Base-by-base conservation (phyloP, 2,797 vertebrate genomes). In the Catharus ustulatus region DNA sequence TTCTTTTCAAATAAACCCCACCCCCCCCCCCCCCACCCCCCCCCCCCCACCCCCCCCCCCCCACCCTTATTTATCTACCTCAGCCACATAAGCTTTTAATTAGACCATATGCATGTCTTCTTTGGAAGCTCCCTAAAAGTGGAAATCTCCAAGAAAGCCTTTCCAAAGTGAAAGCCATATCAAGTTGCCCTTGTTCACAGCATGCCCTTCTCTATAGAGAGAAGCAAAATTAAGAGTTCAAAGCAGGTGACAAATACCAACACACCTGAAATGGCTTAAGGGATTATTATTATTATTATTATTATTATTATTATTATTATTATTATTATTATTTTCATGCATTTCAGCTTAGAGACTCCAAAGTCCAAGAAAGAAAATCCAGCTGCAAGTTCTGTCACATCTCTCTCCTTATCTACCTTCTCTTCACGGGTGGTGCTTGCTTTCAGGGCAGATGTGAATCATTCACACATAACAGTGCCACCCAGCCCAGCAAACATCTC, bases 61-160 rank as follows among this genome's bases (percentile, higher is more conserved):
- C n/a, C n/a, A n/a, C n/a, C n/a, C 34, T 83, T 86, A 57, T 69
- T 94, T 79, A 64, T 84, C 91, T 67, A 19, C 76, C 52, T 90
- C 63, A 73, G 81, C 55, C 87, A 74, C 71, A 72, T 84, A 85
- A 96, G 88, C 87, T 95, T 94, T 94, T 93, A 94, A 93, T 96
- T 87, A 87, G 73, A 48, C 38, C 10, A 20, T 38, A 18, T 9
- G n/a, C 23, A 24, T 20, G 59, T 30, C 66, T 87, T 77, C 64
- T 38, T 32, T 72, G 57, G 32, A 57, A 87, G 82, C 38, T 62
- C 80, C 77, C 67, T 67, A 75, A 85, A 93, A 73, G 81, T 69
- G 42, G 61, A 94, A 95, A 91, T 71, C 84, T 95, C 83, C 58
- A 87, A 80, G 59, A 68, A 66, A 83, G 40, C 42, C 78, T 92